Base-by-base conservation (phyloP, 2,888 invertebrate species). In the Habroteleia sp. region DNA sequence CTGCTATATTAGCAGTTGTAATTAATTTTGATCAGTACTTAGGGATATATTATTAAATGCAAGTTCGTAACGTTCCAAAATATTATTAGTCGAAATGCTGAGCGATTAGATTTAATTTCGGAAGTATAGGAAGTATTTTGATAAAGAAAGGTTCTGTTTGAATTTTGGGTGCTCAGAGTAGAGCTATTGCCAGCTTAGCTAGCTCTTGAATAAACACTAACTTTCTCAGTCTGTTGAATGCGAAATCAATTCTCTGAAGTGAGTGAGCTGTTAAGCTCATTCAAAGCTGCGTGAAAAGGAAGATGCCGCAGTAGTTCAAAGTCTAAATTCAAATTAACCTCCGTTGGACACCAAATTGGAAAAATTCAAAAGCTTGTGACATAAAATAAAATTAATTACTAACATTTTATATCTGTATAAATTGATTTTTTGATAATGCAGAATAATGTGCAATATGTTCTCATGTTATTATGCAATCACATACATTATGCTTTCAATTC, bases 141-240 rank as follows among this genome's bases (percentile, higher is more conserved):
- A 83, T 83, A 80, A 83, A 83, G 83, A 84, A 82, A 79, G 79
- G 80, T 80, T 82, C 78, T 77, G 80, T 82, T 83, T 81, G 82
- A 85, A 84, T 85, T 84, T 82, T 80, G 71, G 72, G 13, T 3
- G 79, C 81, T 25, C 5, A 3, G 5, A 11, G n/a, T 11, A 20
- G 75, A 79, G 77, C 66, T 74, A 62, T 25, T 74, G 63, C 68
- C 72, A 63, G 52, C 69, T 69, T 66, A 37, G 68, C 65, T 23
- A 11, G 75, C 69, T 76, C 82, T 79, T 84, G 82, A 84, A 84
- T 84, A 85, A 84, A 85, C 82, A 85, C 81, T 76, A 81, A 81
- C 80, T 82, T 82, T 77, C 74, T 71, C 78, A 77, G 76, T 74
- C 72, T 77, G 74, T 41, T 77, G 76, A 58, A 37, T 42, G 72